Evolutionary conservation across 23 tunicate species (phyloP).

Genomic region (Ciona savignyi): DNA sequence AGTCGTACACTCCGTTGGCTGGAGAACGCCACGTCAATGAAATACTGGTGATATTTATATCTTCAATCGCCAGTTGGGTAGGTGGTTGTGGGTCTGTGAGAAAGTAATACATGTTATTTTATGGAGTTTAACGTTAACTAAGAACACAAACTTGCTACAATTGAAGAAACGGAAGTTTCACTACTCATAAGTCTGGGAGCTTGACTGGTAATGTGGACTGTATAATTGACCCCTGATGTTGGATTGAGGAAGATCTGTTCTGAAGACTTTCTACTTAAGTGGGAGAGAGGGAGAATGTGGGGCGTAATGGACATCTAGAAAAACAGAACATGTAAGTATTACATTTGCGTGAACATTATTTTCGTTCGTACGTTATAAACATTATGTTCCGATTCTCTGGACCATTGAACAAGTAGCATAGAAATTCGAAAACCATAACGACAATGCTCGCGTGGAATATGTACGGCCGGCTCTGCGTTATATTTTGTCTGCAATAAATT

Average conservation of each 20-base stretch:
- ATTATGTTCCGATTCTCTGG: background rate
- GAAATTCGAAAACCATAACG: background rate
- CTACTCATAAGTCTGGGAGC: background rate
- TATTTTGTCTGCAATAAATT: background rate
- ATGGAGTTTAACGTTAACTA: background rate
- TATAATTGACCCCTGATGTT: background rate
- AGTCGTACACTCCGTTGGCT: constrained; percentile 1
- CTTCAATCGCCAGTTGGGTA: background rate
- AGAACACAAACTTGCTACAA: background rate
- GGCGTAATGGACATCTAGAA: background rate
- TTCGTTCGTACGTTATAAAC: background rate
- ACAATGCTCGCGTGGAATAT: background rate
- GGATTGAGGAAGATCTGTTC: background rate
- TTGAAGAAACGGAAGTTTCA: background rate
- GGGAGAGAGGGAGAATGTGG: background rate
- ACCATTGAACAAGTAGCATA: background rate
- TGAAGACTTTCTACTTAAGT: background rate
- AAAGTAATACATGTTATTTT: background rate
- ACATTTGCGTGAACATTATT: no score
- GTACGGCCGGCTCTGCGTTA: background rate
- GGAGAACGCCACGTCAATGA: constrained; percentile 12
- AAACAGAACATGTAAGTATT: no score
- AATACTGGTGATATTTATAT: background rate
- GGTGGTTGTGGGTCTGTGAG: background rate
- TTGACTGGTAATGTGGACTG: background rate